Base-by-base conservation (phyloP, 1,140 invertebrate genomes). In the Colletes latitarsis region DNA sequence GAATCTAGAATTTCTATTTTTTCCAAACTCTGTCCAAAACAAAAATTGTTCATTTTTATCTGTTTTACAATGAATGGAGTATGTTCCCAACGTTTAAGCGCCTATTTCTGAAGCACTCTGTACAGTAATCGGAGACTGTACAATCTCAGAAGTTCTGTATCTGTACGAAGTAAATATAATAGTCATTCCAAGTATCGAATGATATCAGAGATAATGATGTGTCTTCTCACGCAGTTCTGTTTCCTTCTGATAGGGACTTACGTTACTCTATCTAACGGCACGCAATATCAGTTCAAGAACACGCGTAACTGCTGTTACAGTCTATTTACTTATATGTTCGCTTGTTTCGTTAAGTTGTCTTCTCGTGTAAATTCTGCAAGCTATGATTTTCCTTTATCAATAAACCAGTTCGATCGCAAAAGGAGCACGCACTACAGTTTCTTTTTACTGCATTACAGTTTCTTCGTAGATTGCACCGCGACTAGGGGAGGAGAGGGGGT, bases 131-230 rank as follows among this genome's bases (percentile, higher is more conserved):
- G 9, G 6, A 58, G 19, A 58, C 57, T 19, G 6, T 10, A 21
- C 19, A 62, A 62, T 62, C 21, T 39, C 21, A 6, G 8, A 39
- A 21, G 41, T 66, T 55, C 63, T 69, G 53, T 69, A 84, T 64
- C 60, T 57, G 30, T 63, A 63, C 69, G 82, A 82, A 75, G 71
- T 86, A 87, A 88, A 88, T 77, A 87, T 87, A 89, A 90, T 89
- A 74, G 82, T 83, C 71, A 57, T 69, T 81, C 71, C 58, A 64
- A 83, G 84, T 80, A 81, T 78, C 82, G 82, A 84, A 74, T 71
- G 77, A 83, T 75, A 82, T 79, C 19, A 58, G 60, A 68, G 79
- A 82, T 86, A 88, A 83, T 77, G 73, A 71, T 19, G 49, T 15
- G 49, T 66, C 52, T 39, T 79, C 70, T 49, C 57, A 46, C 41